These are phyloP conservation scores for Andinoacara biseriatus DNA, from an alignment of 2,113 vertebrate genomes.

Conservation along the genomic window DNA sequence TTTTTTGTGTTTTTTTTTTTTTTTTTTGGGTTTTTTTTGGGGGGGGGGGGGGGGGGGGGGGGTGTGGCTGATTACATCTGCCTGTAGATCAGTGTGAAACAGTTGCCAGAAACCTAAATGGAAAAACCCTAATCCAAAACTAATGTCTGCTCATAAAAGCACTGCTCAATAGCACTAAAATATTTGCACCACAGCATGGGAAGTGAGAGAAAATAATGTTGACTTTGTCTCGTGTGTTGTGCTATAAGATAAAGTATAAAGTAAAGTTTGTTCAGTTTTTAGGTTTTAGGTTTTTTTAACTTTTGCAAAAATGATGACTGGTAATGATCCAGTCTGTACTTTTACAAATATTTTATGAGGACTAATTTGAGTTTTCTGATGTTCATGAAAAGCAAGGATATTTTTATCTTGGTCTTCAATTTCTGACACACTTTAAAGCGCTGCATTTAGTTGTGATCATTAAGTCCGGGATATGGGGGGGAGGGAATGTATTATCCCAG, in stretches of 20 bases:
- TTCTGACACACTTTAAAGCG: neutral
- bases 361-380: neutral
- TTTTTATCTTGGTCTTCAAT: neutral
- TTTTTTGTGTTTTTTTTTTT: neutral
- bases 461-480: neutral
- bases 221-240: too few species aligned
- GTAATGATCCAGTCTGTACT: too few species aligned
- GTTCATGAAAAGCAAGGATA: neutral
- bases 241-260: too few species aligned
- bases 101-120: neutral
- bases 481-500: neutral
- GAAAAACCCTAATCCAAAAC: neutral
- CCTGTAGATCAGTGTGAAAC: neutral
- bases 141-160: neutral
- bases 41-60: too few species aligned
- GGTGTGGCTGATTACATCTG: neutral
- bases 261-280: too few species aligned
- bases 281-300: too few species aligned
- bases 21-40: neutral
- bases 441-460: neutral
- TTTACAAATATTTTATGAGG: neutral
- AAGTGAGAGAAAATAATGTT: too few species aligned
- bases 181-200: too few species aligned
- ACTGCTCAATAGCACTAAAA: neutral
- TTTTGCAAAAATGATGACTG: too few species aligned